Percentiles rank a stretch among this genome's conserved stretches.
Evolutionary conservation across 2,113 vertebrate species (phyloP).

Genomic region (Calidris pugnax): DNA sequence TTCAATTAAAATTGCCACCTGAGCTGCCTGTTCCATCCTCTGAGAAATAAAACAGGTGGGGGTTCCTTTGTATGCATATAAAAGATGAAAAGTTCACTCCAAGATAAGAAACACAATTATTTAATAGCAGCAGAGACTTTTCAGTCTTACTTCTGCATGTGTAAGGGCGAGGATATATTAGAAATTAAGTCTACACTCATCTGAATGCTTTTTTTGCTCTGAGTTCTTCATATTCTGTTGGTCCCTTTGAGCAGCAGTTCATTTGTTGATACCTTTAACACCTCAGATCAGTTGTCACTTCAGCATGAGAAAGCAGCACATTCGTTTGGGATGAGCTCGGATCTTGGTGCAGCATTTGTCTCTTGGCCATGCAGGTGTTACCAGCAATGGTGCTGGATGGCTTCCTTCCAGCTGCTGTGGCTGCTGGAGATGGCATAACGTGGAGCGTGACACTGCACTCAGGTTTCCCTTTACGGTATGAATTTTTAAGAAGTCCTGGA

Average conservation of each 20-base stretch:
- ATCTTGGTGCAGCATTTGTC: background rate
- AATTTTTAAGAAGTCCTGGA: background rate
- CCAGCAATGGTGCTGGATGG: background rate
- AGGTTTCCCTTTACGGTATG: background rate
- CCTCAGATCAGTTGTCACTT: background rate
- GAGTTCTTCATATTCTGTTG: background rate
- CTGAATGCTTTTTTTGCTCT: background rate
- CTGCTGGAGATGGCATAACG: background rate
- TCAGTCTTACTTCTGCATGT: background rate
- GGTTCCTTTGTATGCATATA: background rate
- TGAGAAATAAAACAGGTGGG: background rate
- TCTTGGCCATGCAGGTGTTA: background rate
- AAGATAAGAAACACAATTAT: background rate
- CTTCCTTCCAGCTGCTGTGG: background rate
- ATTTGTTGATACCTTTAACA: background rate
- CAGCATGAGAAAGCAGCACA: background rate
- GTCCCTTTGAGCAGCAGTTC: background rate
- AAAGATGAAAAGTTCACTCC: background rate
- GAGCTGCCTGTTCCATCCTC: background rate
- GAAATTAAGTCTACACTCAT: background rate
- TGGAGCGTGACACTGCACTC: background rate
- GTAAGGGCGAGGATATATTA: background rate
- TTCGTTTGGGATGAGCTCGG: background rate
- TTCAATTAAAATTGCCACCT: constrained; percentile 23
- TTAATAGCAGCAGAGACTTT: background rate